Percentiles rank a stretch among this genome's conserved stretches.
Evolutionary conservation across 2,113 vertebrate genomes (phyloP).

Genomic region (Lota lota): DNA sequence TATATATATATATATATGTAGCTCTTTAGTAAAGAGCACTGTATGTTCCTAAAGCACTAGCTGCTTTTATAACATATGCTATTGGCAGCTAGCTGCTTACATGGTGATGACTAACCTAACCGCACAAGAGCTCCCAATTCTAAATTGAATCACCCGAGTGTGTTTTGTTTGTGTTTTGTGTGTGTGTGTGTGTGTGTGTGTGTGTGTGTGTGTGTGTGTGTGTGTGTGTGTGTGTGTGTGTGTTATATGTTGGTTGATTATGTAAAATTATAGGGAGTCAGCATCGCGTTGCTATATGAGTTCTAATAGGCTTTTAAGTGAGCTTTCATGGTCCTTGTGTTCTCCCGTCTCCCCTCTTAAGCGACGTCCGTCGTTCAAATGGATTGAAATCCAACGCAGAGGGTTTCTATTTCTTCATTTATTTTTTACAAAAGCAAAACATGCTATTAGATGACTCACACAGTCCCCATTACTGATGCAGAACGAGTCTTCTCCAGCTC

Average conservation of each 20-base stretch:
- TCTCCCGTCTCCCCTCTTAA: too few species aligned
- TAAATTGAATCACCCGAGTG: background rate
- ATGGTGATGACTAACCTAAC: background rate
- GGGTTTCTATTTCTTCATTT: too few species aligned
- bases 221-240: too few species aligned
- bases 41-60: background rate
- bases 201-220: too few species aligned
- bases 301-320: too few species aligned
- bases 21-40: background rate
- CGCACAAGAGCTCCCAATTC: background rate
- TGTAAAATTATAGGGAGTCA: too few species aligned
- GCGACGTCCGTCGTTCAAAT: too few species aligned
- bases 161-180: background rate
- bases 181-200: background rate
- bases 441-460: constrained; percentile 48
- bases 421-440: constrained; percentile 8
- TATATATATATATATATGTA: background rate
- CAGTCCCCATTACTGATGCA: constrained; percentile 38
- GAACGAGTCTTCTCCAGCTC: constrained; percentile 43
- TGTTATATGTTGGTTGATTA: too few species aligned
- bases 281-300: too few species aligned
- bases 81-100: background rate
- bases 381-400: too few species aligned
- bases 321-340: too few species aligned
- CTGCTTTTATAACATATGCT: background rate